Base-by-base conservation (phyloP, 2,113 vertebrate genomes). In the Lampris incognitus region DNA sequence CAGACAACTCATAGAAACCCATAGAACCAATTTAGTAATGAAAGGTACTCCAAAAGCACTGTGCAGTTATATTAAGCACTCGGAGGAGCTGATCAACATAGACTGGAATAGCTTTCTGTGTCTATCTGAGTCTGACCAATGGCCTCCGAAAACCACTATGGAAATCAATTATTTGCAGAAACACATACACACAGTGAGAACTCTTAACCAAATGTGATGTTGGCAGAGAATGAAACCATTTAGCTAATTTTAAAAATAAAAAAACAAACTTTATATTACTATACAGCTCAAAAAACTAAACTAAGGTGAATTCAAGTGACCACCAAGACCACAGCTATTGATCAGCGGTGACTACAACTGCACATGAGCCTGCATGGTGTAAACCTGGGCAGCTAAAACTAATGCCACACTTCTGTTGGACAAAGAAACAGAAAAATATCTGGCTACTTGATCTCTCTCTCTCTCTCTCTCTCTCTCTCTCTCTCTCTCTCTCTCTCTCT, bases 161-260 rank as follows among this genome's bases (percentile, higher is more conserved):
- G 65, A 46, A 76, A 88, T 90, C 79, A 82, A 90, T 90, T 88
- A 87, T 82, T 78, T 59, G 83, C 82, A 76, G 49, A 82, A 76
- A 81, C 63, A 82, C 72, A 73, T 52, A 59, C 79, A 58, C 1
- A 0, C 79, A 84, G 69, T 24, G 0, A 24, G 24, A 24, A 86
- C 78, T 71, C 79, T 60, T 68, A 58, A 80, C 79, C 76, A 81
- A 72, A 84, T 78, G 87, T 87, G 84, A 88, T 79, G 85, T 84
- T 74, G 72, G 83, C 52, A 72, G 59, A 64, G 72, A 81, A 77
- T 78, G 80, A 76, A 9, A 61, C 72, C 6, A 65, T 65, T 67
- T 70, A 75, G 78, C 64, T 82, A 79, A 81, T 80, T 10, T 6
- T 87, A 72, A 89, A 88, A 90, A 67, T 79, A 85, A 87, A 85